phyloP scores from a whole-genome alignment of 2,888 invertebrate species.

The Coenonympha arcania region DNA sequence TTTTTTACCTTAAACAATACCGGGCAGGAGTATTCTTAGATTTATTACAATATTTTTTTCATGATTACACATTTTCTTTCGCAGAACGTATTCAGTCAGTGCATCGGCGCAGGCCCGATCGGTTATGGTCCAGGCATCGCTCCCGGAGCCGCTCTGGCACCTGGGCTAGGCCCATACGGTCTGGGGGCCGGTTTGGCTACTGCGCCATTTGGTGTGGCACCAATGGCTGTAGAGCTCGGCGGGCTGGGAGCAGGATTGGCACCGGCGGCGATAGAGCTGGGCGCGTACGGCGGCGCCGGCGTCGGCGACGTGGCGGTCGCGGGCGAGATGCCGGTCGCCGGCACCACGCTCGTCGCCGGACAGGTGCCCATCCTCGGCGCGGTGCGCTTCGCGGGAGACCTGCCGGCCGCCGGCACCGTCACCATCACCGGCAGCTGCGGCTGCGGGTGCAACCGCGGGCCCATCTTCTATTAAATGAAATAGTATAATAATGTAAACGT shows the following conservation, averaged over 20 bases:
- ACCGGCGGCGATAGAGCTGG: conserved; percentile 15
- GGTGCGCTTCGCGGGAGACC: conserved; percentile 39
- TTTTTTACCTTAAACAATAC: too few relatives aligned
- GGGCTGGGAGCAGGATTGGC: conserved; percentile 6
- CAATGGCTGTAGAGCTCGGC: conserved; percentile 16
- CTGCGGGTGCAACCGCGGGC: conserved; percentile 32
- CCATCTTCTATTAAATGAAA: neutral
- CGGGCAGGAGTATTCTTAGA: too few relatives aligned
- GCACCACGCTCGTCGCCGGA: conserved; percentile 35
- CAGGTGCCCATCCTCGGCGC: conserved; percentile 40
- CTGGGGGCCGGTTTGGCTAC: conserved; percentile 12
- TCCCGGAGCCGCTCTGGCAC: neutral
- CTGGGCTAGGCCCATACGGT: conserved; percentile 14
- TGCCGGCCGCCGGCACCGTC: conserved; percentile 42
- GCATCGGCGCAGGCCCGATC: conserved; percentile 16
- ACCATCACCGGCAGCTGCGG: conserved; percentile 42
- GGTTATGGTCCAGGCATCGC: conserved; percentile 2
- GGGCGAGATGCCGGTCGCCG: conserved; percentile 36
- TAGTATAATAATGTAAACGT: neutral
- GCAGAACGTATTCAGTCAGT: conserved; percentile 27
- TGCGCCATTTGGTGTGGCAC: conserved; percentile 14
- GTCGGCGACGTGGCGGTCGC: conserved; percentile 29
- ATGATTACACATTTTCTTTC: too few relatives aligned
- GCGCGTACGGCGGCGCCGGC: conserved; percentile 28
- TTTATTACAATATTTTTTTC: too few relatives aligned